Evolutionary conservation across 2,888 invertebrate species (phyloP).

Genomic region (Drosophila affinis): DNA sequence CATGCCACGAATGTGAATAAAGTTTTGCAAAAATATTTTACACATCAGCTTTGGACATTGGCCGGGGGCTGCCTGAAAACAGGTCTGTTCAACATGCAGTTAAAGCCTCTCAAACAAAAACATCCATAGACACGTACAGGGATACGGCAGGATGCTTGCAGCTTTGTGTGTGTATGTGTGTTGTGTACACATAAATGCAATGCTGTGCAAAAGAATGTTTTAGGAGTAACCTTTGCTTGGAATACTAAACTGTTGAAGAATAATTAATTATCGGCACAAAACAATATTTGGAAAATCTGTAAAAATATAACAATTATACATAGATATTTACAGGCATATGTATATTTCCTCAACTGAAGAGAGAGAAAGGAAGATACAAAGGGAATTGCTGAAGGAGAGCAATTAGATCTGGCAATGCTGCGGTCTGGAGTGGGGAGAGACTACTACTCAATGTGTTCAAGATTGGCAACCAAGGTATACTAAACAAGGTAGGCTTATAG

Average conservation of each 20-base stretch:
- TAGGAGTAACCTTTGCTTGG: neutral
- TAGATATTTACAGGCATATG: no score
- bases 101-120: constrained; percentile 33
- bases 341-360: no score
- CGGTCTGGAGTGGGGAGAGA: no score
- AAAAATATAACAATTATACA: no score
- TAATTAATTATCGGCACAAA: neutral
- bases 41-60: constrained; percentile 39
- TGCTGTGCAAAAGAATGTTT: neutral
- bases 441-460: no score
- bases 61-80: constrained; percentile 24
- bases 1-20: constrained; percentile 50
- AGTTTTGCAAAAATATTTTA: constrained; percentile 56
- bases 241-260: neutral
- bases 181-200: constrained; percentile 2
- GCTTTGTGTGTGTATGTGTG: constrained; percentile 3
- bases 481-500: no score
- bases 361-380: no score
- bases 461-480: no score
- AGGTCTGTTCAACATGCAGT: constrained; percentile 45
- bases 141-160: neutral
- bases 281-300: no score
- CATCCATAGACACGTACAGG: constrained; percentile 8
- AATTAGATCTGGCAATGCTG: no score
- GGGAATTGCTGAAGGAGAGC: no score